Percentiles rank a stretch among this genome's conserved stretches.
Conservation (phyloP, 1,140 invertebrate species). For the Anastrepha ludens region DNA sequence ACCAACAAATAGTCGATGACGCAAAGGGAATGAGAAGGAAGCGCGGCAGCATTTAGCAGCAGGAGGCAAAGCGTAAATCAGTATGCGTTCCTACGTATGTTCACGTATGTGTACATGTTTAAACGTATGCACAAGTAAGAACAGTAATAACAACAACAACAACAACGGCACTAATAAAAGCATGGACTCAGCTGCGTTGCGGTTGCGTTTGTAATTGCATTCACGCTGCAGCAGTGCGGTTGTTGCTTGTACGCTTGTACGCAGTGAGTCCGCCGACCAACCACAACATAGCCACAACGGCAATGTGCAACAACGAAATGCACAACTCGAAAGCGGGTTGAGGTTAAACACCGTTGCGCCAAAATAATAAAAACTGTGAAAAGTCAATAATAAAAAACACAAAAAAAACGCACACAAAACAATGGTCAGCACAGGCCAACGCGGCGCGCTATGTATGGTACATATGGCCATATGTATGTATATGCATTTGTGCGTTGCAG, state of each 20-base stretch:
- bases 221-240: conserved; percentile 11
- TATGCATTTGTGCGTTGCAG: neutral
- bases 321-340: conserved; percentile 23
- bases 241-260: neutral
- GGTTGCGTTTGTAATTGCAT: conserved; percentile 24
- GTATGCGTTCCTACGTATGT: neutral
- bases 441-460: neutral
- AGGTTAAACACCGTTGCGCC: conserved; percentile 47
- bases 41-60: neutral
- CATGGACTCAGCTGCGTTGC: neutral
- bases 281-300: conserved; percentile 2
- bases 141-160: conserved; percentile 18
- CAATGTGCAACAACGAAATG: neutral
- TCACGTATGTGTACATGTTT: neutral
- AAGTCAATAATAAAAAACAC: conserved; percentile 43
- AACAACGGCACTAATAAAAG: neutral
- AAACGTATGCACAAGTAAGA: neutral
- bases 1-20: neutral
- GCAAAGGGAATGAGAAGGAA: neutral
- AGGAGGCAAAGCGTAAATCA: conserved; percentile 28
- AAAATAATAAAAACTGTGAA: conserved; percentile 49
- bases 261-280: neutral
- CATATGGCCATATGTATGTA: neutral
- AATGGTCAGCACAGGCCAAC: neutral
- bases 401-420: too few species aligned